A percentile compares a stretch with the other conserved stretches of the same genome.
Conservation (phyloP, 2,113 vertebrate genomes). For the Mesembrinibis cayennensis region DNA sequence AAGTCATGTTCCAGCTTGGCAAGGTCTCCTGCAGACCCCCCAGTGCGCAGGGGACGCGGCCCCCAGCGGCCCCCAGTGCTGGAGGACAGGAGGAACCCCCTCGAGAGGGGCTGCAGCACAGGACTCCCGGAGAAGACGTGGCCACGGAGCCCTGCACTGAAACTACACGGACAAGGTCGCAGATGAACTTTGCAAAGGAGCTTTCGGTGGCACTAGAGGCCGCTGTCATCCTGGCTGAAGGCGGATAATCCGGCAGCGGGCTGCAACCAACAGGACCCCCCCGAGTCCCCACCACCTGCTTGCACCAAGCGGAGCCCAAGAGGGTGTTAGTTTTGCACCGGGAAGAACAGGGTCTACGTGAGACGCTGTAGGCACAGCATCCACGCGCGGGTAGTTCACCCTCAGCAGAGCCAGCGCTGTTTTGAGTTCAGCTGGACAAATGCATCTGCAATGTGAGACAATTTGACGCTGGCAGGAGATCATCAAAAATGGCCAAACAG, state of each 20-base stretch:
- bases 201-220: background rate
- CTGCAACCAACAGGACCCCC: background rate
- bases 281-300: too few species aligned
- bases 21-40: background rate
- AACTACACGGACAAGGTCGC: accelerated
- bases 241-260: background rate
- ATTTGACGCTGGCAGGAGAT: background rate
- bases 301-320: too few species aligned
- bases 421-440: background rate
- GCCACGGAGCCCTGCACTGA: background rate
- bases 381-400: accelerated
- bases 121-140: accelerated
- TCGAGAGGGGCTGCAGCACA: accelerated
- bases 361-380: background rate
- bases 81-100: background rate
- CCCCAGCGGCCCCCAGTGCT: background rate
- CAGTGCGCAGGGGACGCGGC: background rate
- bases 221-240: background rate
- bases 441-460: background rate
- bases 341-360: background rate
- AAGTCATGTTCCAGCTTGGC: background rate
- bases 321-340: background rate
- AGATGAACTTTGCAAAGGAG: background rate
- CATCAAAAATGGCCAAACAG: accelerated
- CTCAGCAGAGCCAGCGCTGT: background rate